Base-by-base conservation (phyloP, 1,140 invertebrate species). In the Rhyacophila brunnea region DNA sequence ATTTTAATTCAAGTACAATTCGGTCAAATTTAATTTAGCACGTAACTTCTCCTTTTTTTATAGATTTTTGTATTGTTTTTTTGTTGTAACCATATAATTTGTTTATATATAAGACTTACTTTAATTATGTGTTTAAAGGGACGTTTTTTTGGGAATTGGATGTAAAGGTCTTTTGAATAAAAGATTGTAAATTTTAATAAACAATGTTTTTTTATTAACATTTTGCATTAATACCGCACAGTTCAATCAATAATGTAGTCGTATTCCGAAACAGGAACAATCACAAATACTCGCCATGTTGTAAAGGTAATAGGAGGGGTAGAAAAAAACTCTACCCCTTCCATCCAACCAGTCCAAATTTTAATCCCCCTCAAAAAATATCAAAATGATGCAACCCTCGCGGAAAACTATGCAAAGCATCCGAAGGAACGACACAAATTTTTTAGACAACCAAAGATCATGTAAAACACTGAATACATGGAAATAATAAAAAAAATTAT, bases 151-250 rank as follows among this genome's bases (percentile, higher is more conserved):
- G 23, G 9, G 23, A 9, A 28, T 9, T 5, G 23, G 23, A 28
- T 3, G 9, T 28, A 28, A 28, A 28, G 23, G 23, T 28, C 3
- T 28, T n/a, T 20, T 19, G 28, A 50, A 42, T 45, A 32, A 58
- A 50, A 49, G 23, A 58, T 34, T 18, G 13, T 32, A 17, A 20
- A 32, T 60, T 64, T 56, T 60, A 53, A 58, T 65, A 65, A 65
- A 65, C 62, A 65, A 65, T 65, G 58, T 65, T 65, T 65, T 62
- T 53, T 60, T 49, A 45, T 59, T 58, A 57, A 58, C 45, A 49
- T 65, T 65, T 60, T 60, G 49, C 35, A 53, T 51, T 58, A 49
- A 55, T 63, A 59, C 53, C 62, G 62, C 58, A 64, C 34, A 60
- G 47, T 60, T 60, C 15, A 56, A 42, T 47, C 54, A 58, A 57